These are phyloP conservation scores for Encarsia formosa DNA, from an alignment of 2,888 invertebrate genomes.

Conservation along the genomic window DNA sequence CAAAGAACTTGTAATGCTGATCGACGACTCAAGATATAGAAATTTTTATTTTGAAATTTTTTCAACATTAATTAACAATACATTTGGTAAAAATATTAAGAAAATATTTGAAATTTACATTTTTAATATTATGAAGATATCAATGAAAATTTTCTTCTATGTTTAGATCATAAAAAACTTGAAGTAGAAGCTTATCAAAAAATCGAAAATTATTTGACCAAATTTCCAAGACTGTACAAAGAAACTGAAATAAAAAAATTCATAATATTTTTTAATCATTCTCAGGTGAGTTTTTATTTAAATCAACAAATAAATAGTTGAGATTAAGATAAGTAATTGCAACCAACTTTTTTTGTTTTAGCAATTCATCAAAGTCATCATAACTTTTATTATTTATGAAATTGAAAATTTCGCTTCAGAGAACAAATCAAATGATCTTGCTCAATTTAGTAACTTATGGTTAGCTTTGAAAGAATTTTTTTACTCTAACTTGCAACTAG, in stretches of 20 bases:
- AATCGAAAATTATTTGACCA: constrained; percentile 35
- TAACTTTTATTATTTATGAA: constrained; percentile 39
- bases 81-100: constrained; percentile 32
- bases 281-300: constrained; percentile 34
- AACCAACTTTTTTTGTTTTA: constrained; percentile 28
- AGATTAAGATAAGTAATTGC: background rate
- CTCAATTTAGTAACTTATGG: constrained; percentile 38
- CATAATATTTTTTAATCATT: constrained; percentile 34
- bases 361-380: constrained; percentile 37
- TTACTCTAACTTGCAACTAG: constrained; percentile 16
- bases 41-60: constrained; percentile 40
- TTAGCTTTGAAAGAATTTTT: constrained; percentile 31
- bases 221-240: constrained; percentile 34
- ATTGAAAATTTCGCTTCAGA: constrained; percentile 25
- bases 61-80: constrained; percentile 31
- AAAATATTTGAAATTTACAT: constrained; percentile 1
- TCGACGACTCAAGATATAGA: constrained; percentile 25
- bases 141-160: constrained; percentile 1
- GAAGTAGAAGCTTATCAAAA: constrained; percentile 34
- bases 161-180: constrained; percentile 29
- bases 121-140: background rate
- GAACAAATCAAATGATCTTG: constrained; percentile 18
- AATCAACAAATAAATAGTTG: background rate
- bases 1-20: constrained; percentile 28
- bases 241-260: constrained; percentile 30